These are phyloP conservation scores for Atherix ibis DNA, from an alignment of 2,888 invertebrate species.

Conservation along the genomic window DNA sequence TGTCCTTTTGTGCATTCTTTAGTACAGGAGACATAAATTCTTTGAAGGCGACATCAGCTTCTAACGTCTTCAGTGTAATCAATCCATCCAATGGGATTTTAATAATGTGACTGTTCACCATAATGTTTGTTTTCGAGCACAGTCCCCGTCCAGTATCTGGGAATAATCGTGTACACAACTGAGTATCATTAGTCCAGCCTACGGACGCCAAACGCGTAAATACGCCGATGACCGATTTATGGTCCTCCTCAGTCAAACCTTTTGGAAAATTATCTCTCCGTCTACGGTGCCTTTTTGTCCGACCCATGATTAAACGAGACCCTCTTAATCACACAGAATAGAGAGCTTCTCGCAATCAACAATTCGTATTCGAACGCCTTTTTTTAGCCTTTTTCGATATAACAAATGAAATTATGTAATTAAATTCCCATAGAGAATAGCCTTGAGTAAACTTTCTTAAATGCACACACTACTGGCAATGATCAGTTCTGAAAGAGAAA, in stretches of 20 bases:
- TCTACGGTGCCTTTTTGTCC: conserved; percentile 5
- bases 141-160: conserved; percentile 58
- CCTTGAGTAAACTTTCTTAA: too few species aligned
- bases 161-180: conserved; percentile 43
- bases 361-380: background rate
- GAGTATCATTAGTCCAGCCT: conserved; percentile 40
- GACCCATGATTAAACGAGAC: conserved; percentile 6
- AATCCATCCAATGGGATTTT: conserved; percentile 43
- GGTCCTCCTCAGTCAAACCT: conserved; percentile 3
- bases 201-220: conserved; percentile 21
- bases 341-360: conserved; percentile 2
- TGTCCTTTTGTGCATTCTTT: conserved; percentile 18
- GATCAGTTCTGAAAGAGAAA: too few species aligned
- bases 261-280: background rate
- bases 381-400: too few species aligned
- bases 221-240: background rate
- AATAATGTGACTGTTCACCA: conserved; percentile 41
- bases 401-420: too few species aligned
- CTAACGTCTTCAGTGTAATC: conserved; percentile 41
- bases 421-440: too few species aligned
- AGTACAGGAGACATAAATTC: conserved; percentile 30
- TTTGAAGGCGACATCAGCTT: conserved; percentile 40
- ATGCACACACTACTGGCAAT: too few species aligned
- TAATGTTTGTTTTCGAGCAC: conserved; percentile 40
- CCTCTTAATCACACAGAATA: conserved; percentile 5